phyloP scores from a whole-genome alignment of 1,140 invertebrate species.

The Philopotamus ludificatus region DNA sequence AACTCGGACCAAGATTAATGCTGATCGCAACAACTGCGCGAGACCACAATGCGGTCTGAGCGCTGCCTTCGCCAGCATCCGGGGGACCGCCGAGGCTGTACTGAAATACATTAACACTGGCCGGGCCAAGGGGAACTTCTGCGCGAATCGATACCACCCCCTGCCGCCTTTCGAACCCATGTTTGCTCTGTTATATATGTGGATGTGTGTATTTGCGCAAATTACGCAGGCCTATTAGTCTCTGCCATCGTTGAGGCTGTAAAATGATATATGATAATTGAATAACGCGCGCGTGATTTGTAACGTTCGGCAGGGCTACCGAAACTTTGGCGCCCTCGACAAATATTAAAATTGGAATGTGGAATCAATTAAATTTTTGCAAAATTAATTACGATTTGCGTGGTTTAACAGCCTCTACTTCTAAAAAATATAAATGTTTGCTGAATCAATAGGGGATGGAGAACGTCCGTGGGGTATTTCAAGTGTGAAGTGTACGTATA shows the following conservation, averaged over 20 bases:
- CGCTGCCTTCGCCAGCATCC: conserved; percentile 8
- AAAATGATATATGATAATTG: conserved; percentile 40
- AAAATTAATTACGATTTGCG: too few relatives aligned
- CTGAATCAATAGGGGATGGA: too few relatives aligned
- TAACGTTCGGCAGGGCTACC: conserved; percentile 14
- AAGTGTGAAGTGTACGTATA: too few relatives aligned
- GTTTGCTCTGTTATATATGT: conserved; percentile 4
- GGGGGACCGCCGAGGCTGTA: not conserved
- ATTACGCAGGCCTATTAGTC: conserved; percentile 40
- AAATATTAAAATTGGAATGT: not conserved
- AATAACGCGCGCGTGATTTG: conserved; percentile 36
- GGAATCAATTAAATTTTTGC: too few relatives aligned
- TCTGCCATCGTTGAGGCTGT: conserved; percentile 29
- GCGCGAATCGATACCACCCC: conserved; percentile 17
- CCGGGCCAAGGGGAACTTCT: not conserved
- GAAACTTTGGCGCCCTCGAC: conserved; percentile 1
- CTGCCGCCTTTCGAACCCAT: too few relatives aligned
- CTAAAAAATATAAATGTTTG: too few relatives aligned
- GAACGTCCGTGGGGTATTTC: too few relatives aligned
- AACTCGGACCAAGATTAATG: conserved; percentile 31
- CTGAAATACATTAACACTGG: conserved; percentile 15
- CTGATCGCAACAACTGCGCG: conserved; percentile 24
- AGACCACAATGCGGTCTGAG: conserved; percentile 15
- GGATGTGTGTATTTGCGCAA: conserved; percentile 32
- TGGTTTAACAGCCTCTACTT: too few relatives aligned